Percentiles rank a stretch among this genome's conserved stretches.
These are phyloP conservation scores for Cyprinodon tularosa DNA, from an alignment of 2,113 vertebrate species.

Conservation along the genomic window DNA sequence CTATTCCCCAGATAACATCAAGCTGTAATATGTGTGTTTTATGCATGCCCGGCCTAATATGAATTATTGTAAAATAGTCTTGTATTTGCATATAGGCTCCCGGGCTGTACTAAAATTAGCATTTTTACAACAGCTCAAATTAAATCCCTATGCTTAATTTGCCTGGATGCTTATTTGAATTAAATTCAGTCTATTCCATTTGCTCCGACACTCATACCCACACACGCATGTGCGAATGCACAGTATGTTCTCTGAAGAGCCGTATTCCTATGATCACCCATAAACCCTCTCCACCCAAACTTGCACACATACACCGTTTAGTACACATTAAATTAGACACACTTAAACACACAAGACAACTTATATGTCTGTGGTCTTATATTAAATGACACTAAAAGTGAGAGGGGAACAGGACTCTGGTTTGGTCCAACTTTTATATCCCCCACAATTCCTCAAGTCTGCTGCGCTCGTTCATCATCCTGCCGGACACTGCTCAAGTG, in stretches of 20 bases:
- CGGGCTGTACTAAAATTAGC: constrained; percentile 77
- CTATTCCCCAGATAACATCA: constrained; percentile 66
- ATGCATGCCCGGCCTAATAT: constrained; percentile 76
- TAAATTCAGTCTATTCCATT: constrained; percentile 76
- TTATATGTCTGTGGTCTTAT: constrained; percentile 27
- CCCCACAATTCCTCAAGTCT: constrained; percentile 51
- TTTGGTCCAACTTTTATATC: constrained; percentile 65
- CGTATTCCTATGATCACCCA: constrained; percentile 25
- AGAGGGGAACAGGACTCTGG: constrained; percentile 19
- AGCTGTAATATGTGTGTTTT: constrained; percentile 76
- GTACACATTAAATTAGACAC: constrained; percentile 39
- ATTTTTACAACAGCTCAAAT: constrained; percentile 83
- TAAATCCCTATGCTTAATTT: constrained; percentile 82
- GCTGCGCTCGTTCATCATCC: constrained; percentile 66
- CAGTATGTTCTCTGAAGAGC: constrained; percentile 51
- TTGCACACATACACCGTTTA: constrained; percentile 25
- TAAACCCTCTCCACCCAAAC: background rate
- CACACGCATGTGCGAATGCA: constrained; percentile 37
- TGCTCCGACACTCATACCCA: constrained; percentile 50
- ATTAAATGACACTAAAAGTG: constrained; percentile 39
- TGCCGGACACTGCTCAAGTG: constrained; percentile 74
- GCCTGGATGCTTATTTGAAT: constrained; percentile 80
- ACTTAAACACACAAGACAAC: constrained; percentile 19
- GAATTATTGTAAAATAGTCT: constrained; percentile 81
- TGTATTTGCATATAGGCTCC: constrained; percentile 80